Percentiles rank a stretch among this genome's conserved stretches.
Conservation (phyloP, 2,888 invertebrate species). For the Chaetogeoica ovagalla region DNA sequence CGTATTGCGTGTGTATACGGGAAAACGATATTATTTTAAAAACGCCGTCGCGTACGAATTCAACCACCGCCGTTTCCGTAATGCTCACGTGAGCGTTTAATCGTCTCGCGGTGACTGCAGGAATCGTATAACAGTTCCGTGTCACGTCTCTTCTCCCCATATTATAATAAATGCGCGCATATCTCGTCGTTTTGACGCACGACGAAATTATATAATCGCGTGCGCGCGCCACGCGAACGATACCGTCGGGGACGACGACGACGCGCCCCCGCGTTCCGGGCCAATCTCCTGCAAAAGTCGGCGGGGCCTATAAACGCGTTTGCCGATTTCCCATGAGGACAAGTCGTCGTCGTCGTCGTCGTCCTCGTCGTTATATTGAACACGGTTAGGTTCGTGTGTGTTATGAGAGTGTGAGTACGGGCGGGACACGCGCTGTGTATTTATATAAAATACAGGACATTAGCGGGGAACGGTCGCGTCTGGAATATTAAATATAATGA, state of each 20-base stretch:
- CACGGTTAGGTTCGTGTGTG: neutral
- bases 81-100: too few species aligned
- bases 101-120: too few species aligned
- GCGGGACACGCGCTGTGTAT: neutral
- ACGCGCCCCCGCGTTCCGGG: neutral
- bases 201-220: neutral
- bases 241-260: conserved; percentile 31
- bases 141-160: too few species aligned
- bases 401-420: neutral
- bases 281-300: too few species aligned
- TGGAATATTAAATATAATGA: conserved; percentile 38
- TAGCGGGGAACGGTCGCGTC: conserved; percentile 25
- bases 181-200: neutral
- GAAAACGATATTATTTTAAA: too few species aligned
- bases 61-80: too few species aligned
- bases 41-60: too few species aligned
- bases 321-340: conserved; percentile 51
- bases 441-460: conserved; percentile 37
- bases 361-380: neutral
- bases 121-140: too few species aligned
- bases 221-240: conserved; percentile 3
- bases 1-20: too few species aligned
- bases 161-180: too few species aligned
- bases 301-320: too few species aligned
- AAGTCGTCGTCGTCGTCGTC: too few species aligned